A percentile compares a stretch with the other conserved stretches of the same genome.
Evolutionary conservation across 2,797 vertebrate species (phyloP).

Genomic region (Girardinus metallicus): DNA sequence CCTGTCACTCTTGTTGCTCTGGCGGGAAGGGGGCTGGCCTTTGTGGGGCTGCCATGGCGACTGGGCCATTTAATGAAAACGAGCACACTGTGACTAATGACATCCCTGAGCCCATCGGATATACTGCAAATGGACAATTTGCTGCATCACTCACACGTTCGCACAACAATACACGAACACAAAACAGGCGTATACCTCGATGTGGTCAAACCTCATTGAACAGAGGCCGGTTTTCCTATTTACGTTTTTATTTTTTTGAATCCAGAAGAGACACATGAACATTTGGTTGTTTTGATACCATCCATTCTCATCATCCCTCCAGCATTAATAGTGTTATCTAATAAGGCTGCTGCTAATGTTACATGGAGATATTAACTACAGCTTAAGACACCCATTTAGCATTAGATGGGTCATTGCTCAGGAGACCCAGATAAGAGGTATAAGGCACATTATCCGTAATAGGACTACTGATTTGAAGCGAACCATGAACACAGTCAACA

Average conservation of each 20-base stretch:
- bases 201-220: conserved; percentile 63
- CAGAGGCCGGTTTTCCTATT: conserved; percentile 42
- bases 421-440: conserved; percentile 47
- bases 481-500: conserved; percentile 44
- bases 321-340: conserved; percentile 44
- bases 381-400: conserved; percentile 57
- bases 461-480: conserved; percentile 54
- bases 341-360: conserved; percentile 55
- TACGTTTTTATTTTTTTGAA: conserved; percentile 48
- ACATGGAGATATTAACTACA: conserved; percentile 51
- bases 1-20: conserved; percentile 78
- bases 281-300: conserved; percentile 39
- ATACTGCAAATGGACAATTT: conserved; percentile 81
- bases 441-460: conserved; percentile 55
- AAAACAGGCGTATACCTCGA: conserved; percentile 50
- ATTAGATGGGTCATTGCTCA: conserved; percentile 57
- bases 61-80: conserved; percentile 82
- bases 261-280: conserved; percentile 59
- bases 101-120: conserved; percentile 82
- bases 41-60: conserved; percentile 83
- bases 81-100: conserved; percentile 84
- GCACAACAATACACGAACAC: conserved; percentile 64
- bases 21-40: conserved; percentile 66
- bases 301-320: conserved; percentile 40
- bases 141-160: conserved; percentile 74